Percentiles rank a stretch among this genome's conserved stretches.
Conservation (phyloP, 2,888 invertebrate genomes). For the Ormyrus rosae region DNA sequence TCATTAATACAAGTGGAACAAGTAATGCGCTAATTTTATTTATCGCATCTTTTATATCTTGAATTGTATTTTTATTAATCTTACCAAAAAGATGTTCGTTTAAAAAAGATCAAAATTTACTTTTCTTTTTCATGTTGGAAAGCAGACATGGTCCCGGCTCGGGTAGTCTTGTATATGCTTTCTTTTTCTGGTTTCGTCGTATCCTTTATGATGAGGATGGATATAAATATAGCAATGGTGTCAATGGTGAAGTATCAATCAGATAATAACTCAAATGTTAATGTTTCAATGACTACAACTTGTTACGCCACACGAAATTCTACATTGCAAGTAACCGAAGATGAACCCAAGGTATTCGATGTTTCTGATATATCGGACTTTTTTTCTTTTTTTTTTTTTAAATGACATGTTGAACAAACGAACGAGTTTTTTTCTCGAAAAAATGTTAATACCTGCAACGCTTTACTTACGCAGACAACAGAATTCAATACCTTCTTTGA, state of each 20-base stretch:
- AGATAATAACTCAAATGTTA: slow-evolving; percentile 56
- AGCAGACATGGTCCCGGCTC: slow-evolving; percentile 80
- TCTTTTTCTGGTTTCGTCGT: slow-evolving; percentile 86
- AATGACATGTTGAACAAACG: too few species aligned
- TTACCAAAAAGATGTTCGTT: too few species aligned
- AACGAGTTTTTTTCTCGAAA: too few species aligned
- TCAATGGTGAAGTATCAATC: slow-evolving; percentile 79
- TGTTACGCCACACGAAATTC: slow-evolving; percentile 67
- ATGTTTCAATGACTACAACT: slow-evolving; percentile 62
- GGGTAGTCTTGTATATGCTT: slow-evolving; percentile 82
- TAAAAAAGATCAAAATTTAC: slow-evolving; percentile 14
- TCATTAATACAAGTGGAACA: too few species aligned
- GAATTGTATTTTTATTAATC: too few species aligned
- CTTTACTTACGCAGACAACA: too few species aligned
- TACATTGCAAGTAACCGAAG: slow-evolving; percentile 55
- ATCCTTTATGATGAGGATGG: slow-evolving; percentile 86
- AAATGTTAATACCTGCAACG: too few species aligned
- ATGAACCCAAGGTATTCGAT: slow-evolving; percentile 60
- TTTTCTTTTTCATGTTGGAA: neutral
- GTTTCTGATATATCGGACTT: too few species aligned
- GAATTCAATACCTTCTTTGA: neutral
- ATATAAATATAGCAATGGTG: slow-evolving; percentile 84
- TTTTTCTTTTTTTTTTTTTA: too few species aligned
- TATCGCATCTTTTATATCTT: too few species aligned
- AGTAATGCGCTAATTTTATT: too few species aligned